A percentile compares a stretch with the other conserved stretches of the same genome.
Evolutionary conservation across 2,888 invertebrate species (phyloP).

Genomic region (Volucella inflata): DNA sequence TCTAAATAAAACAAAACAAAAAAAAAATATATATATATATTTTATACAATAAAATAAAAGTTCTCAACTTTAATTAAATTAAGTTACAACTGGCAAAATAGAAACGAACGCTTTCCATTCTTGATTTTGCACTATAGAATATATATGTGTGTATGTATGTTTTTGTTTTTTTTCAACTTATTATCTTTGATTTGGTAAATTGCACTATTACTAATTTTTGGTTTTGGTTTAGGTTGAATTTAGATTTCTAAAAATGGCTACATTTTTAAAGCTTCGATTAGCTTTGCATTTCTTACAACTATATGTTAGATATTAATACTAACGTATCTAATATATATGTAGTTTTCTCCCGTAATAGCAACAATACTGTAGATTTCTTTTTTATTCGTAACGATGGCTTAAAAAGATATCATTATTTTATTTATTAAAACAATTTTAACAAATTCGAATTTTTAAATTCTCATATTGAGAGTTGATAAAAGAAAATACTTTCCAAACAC

Average conservation of each 20-base stretch:
- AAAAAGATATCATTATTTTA: slow-evolving; percentile 9
- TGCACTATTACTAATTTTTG: slow-evolving; percentile 70
- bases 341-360: slow-evolving; percentile 46
- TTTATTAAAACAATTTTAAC: not conserved
- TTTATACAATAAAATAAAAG: slow-evolving; percentile 44
- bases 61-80: slow-evolving; percentile 23
- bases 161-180: slow-evolving; percentile 30
- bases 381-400: slow-evolving; percentile 18
- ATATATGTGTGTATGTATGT: slow-evolving; percentile 27
- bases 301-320: slow-evolving; percentile 61
- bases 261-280: slow-evolving; percentile 24
- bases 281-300: slow-evolving; percentile 48
- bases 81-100: slow-evolving; percentile 45
- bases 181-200: slow-evolving; percentile 63
- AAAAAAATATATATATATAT: slow-evolving; percentile 43
- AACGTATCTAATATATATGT: slow-evolving; percentile 31
- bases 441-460: not conserved
- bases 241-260: slow-evolving; percentile 60
- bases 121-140: slow-evolving; percentile 52
- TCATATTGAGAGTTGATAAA: not conserved
- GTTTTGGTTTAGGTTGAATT: slow-evolving; percentile 64
- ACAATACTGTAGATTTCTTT: slow-evolving; percentile 58
- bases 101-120: slow-evolving; percentile 35
- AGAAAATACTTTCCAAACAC: too few relatives aligned
- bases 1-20: not conserved